Base-by-base conservation (phyloP, 2,113 vertebrate genomes). In the Rhagologus leucostigma region DNA sequence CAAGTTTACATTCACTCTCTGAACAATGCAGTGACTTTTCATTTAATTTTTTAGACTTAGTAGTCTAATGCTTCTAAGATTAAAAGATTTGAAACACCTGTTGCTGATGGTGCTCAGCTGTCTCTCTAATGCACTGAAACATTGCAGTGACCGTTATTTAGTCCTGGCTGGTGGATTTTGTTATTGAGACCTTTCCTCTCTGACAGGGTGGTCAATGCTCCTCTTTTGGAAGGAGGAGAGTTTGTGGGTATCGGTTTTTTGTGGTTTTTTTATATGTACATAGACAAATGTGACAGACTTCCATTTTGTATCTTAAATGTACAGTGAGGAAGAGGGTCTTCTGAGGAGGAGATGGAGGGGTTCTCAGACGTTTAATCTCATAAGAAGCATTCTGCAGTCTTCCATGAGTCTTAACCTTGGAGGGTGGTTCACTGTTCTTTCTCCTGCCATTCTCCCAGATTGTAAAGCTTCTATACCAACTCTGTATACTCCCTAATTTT, bases 261-360 rank as follows among this genome's bases (percentile, higher is more conserved):
- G 6, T 30, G 41, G 0, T 6, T 53, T 74, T 57, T 55, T 71
- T 1, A 26, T 35, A 12, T 18, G 11, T n/a, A 16, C 2, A 0
- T n/a, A 16, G 32, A 42, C 16, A 89, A 53, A 65, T 20, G 16
- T 13, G 32, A 11, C 23, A 16, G 24, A 12, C 19, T 73, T 74
- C 37, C 4, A 13, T 84, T 77, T 84, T 81, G 13, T 10, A 20
- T 60, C 37, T 73, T 59, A 27, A 52, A 57, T 44, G 21, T 3
- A 9, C 10, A 23, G 10, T 57, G 20, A 78, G 19, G 55, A 59
- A 20, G 62, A 78, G 6, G 7, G 19, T 22, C 11, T 3, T 59
- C 17, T 44, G 22, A 46, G 76, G 27, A 50, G 62, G 56, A 44
- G 15, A 5, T 23, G 14, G 23, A 32, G 46, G 15, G 3, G 4